Evolutionary conservation across 1,140 invertebrate species (phyloP), one percentile per base, ranked within the genome.

Genomic region (Antheraea pernyi): DNA sequence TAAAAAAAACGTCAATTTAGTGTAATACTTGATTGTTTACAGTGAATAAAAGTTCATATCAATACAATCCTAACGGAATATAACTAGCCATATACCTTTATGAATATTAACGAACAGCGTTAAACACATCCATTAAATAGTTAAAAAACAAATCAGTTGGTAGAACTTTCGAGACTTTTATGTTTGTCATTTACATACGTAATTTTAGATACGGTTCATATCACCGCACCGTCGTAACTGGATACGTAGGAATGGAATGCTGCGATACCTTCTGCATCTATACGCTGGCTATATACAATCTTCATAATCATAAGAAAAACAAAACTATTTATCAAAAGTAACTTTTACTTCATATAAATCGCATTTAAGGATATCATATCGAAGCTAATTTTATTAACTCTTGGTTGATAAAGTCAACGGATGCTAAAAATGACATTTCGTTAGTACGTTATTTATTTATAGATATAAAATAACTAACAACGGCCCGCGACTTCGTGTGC

Each of bases 61-160:
- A 13, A 53, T 53, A 53, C 13, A n/a, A 53, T 53, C 46, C 46
- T 63, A 30, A 63, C 61, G 61, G 61, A 37, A 63, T 37, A 10
- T 13, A 60, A 30, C 61, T 16, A 7, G 37, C 22, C 59, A 30
- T 61, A n/a, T 13, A 63, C 7, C 37, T 63, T 63, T 63, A 63
- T 63, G 61, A 63, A 63, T 63, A 63, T 63, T 63, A 30, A 63
- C 8, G 61, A 63, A 63, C 30, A 7, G 6, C 61, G 36, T 63
- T 36, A 63, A 11, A 36, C 30, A 63, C 61, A 30, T 37, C 16
- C 61, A 63, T 63, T 36, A 19, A 61, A 63, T 18, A 36, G 30
- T 36, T 37, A 36, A 63, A 63, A 37, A 36, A 63, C 61, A 37
- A 63, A 63, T 63, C 61, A 63, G 61, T 37, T 16, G 61, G 22